Base-by-base conservation (phyloP, 2,888 invertebrate species). In the Drosophila prolongata region DNA sequence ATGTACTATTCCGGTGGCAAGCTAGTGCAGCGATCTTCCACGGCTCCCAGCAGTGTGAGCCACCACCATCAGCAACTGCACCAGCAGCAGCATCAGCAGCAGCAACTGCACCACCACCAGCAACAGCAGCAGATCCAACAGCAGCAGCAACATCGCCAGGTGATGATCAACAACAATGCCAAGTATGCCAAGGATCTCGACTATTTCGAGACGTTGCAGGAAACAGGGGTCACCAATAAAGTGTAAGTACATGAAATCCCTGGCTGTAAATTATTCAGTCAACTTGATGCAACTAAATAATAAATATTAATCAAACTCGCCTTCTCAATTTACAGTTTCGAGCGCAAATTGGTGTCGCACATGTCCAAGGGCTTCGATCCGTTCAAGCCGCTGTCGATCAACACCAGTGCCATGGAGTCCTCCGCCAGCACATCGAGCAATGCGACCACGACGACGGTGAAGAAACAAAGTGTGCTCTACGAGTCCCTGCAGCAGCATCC, bases 191-290 rank as follows among this genome's bases (percentile, higher is more conserved):
- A 91, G 79, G 91, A 91, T 43, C 77, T 90, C 72, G 91, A 91
- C 68, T 92, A 89, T 70, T 87, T 91, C 73, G 92, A 91, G 79
- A 87, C 92, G 24, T 79, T 92, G 53, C 90, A 91, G 57, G 92
- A 92, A 77, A 91, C 91, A 55, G 92, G 92, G 27, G 92, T 92
- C n/a, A 92, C 91, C 60, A 92, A 92, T 62, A 91, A 92, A 89
- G 92, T 92, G 92, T 92, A 88, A 89, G 90, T 75, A 16, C 1
- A 11, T 50, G 2, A 5, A 10, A 27, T 6, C 19, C 43, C 2
- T 2, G 42, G 8, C 19, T 19, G 19, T 19, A 43, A 43, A 43
- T n/a, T 30, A 30, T 30, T 8, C 30, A 30, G 5, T 8, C 30
- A 30, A 30, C 30, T 1, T 30, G 1, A 30, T 30, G 6, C 30